A percentile compares a stretch with the other conserved stretches of the same genome.
phyloP scores from a whole-genome alignment of 2,888 invertebrate species.

The Furcula furcula region DNA sequence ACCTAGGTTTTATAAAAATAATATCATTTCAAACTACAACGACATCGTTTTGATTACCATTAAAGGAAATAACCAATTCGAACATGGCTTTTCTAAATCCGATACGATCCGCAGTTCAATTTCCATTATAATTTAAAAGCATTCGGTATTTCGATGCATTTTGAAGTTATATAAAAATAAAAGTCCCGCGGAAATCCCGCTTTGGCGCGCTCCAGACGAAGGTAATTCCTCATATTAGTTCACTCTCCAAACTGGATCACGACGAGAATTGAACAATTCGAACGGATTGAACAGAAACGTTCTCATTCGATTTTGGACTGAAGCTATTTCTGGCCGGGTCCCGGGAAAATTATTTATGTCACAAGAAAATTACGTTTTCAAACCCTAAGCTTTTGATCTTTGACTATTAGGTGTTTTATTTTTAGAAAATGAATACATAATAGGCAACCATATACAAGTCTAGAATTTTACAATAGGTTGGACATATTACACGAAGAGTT shows the following conservation, averaged over 20 bases:
- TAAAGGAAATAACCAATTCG: background rate
- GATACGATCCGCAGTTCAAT: conserved; percentile 5
- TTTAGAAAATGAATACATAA: no score
- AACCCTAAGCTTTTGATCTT: background rate
- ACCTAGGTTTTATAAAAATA: background rate
- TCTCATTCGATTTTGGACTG: conserved; percentile 5
- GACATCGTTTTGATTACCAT: no score
- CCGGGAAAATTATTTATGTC: background rate
- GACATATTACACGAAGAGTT: no score
- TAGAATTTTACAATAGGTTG: no score
- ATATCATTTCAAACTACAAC: background rate
- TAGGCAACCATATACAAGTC: no score
- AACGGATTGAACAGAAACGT: conserved; percentile 24
- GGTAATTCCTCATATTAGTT: conserved; percentile 39
- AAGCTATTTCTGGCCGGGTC: conserved; percentile 9
- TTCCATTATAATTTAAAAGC: conserved; percentile 22
- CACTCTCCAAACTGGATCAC: conserved; percentile 25
- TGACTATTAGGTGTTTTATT: background rate
- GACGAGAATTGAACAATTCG: conserved; percentile 35
- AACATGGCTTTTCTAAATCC: background rate
- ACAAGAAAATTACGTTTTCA: background rate
- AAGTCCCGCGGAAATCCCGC: conserved; percentile 23
- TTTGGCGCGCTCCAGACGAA: conserved; percentile 15
- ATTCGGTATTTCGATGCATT: conserved; percentile 23
- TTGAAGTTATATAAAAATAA: conserved; percentile 33